These are phyloP conservation scores for Poeciliopsis retropinna DNA, from an alignment of 2,113 vertebrate species.

Conservation along the genomic window DNA sequence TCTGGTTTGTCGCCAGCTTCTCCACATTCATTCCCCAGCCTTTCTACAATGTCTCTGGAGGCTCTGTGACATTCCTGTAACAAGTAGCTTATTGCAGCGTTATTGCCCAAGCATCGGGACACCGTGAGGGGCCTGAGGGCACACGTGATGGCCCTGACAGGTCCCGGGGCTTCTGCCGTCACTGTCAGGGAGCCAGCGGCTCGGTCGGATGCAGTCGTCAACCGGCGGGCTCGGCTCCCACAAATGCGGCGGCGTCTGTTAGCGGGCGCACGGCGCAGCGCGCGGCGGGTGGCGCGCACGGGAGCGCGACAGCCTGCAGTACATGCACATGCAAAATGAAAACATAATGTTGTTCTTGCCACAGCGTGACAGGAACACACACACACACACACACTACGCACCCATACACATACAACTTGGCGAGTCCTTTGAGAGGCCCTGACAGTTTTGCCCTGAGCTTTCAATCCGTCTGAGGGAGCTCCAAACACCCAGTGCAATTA, in stretches of 20 bases:
- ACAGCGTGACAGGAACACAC: slow-evolving; percentile 21
- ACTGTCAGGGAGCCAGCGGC: slow-evolving; percentile 47
- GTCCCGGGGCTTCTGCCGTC: slow-evolving; percentile 60
- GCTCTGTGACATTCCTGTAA: slow-evolving; percentile 47
- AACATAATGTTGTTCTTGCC: slow-evolving; percentile 46
- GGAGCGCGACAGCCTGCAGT: not conserved
- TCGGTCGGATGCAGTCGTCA: slow-evolving; percentile 54
- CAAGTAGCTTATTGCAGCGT: slow-evolving; percentile 65
- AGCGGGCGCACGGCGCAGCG: slow-evolving; percentile 38
- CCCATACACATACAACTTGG: not conserved
- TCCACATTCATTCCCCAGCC: slow-evolving; percentile 46
- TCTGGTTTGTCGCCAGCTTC: slow-evolving; percentile 23
- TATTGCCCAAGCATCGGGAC: slow-evolving; percentile 58
- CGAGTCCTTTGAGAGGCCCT: slow-evolving; percentile 64
- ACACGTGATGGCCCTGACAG: slow-evolving; percentile 59
- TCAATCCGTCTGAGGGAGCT: slow-evolving; percentile 73
- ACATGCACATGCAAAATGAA: slow-evolving; percentile 43
- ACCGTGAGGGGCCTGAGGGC: slow-evolving; percentile 54
- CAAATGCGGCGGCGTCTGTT: not conserved
- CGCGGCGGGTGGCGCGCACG: not conserved
- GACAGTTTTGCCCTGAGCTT: slow-evolving; percentile 76
- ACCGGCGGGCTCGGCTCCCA: not conserved
- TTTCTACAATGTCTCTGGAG: slow-evolving; percentile 30
- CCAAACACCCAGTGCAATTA: slow-evolving; percentile 80
- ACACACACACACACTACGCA: slow-evolving; percentile 8